Evolutionary conservation across 2,113 vertebrate genomes (phyloP).

Genomic region (Bolborhynchus lineola): DNA sequence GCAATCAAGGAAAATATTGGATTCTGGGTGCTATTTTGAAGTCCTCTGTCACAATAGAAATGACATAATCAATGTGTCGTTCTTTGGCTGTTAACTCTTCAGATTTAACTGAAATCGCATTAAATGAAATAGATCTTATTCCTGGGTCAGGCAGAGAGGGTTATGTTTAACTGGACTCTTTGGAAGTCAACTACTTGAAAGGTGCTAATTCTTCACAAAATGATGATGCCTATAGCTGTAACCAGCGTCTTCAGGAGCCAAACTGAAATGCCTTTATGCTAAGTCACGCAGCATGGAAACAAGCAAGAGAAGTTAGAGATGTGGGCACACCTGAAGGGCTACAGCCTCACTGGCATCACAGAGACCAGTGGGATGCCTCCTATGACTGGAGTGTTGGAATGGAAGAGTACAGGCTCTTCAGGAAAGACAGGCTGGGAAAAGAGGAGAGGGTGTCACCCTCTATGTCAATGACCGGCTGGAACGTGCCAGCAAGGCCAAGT

Average conservation of each 20-base stretch:
- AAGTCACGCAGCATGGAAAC: not conserved
- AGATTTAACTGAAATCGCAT: constrained; percentile 41
- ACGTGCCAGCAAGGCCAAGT: not conserved
- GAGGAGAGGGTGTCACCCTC: not conserved
- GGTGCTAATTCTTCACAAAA: not conserved
- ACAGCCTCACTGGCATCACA: not conserved
- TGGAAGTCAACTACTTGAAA: constrained; percentile 19
- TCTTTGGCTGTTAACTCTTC: constrained; percentile 31
- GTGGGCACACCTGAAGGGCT: not conserved
- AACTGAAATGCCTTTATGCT: not conserved
- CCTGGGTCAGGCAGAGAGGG: not conserved
- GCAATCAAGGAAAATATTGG: not conserved
- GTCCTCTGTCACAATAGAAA: not conserved
- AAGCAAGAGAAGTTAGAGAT: not conserved
- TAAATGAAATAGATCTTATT: constrained; percentile 33
- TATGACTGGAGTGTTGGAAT: not conserved
- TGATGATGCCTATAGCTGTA: not conserved
- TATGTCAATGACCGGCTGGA: not conserved
- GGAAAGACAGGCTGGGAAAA: not conserved
- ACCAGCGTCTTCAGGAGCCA: not conserved
- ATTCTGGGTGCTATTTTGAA: not conserved
- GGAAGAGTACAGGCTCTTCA: not conserved
- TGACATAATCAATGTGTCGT: constrained; percentile 37
- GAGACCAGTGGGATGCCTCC: not conserved
- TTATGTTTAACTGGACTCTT: constrained; percentile 34